phyloP scores from a whole-genome alignment of 2,113 vertebrate species.

The Mormyrus iriodes region DNA sequence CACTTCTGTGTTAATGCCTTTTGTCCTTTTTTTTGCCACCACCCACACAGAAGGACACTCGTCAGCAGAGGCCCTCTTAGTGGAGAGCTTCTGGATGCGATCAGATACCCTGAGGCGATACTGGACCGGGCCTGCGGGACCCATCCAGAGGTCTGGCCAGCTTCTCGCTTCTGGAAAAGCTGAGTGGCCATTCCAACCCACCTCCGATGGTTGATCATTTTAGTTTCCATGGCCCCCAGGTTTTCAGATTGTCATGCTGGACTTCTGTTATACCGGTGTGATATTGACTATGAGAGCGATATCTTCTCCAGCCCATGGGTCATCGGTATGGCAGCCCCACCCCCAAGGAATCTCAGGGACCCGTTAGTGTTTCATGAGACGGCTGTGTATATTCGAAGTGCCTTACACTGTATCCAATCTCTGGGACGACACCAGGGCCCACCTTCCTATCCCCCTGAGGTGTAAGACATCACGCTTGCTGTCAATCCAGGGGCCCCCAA shows the following conservation, averaged over 20 bases:
- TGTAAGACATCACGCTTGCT: neutral
- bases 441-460: neutral
- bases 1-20: constrained; percentile 32
- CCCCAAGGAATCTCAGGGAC: too few relatives aligned
- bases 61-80: constrained; percentile 33
- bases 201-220: neutral
- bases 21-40: constrained; percentile 2
- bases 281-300: neutral
- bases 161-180: neutral
- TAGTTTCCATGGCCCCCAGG: neutral
- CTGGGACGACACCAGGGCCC: neutral
- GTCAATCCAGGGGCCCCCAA: neutral
- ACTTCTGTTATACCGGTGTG: neutral
- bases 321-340: neutral
- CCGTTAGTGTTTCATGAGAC: too few relatives aligned
- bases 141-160: neutral
- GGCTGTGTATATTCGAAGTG: too few relatives aligned
- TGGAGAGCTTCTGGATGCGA: constrained; percentile 28
- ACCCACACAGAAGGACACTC: constrained; percentile 34
- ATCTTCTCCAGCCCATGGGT: neutral
- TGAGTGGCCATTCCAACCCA: neutral
- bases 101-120: constrained; percentile 41
- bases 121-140: neutral
- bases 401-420: too few relatives aligned
- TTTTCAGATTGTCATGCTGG: neutral